phyloP scores from a whole-genome alignment of 2,113 vertebrate species.

The Pelecanus crispus region DNA sequence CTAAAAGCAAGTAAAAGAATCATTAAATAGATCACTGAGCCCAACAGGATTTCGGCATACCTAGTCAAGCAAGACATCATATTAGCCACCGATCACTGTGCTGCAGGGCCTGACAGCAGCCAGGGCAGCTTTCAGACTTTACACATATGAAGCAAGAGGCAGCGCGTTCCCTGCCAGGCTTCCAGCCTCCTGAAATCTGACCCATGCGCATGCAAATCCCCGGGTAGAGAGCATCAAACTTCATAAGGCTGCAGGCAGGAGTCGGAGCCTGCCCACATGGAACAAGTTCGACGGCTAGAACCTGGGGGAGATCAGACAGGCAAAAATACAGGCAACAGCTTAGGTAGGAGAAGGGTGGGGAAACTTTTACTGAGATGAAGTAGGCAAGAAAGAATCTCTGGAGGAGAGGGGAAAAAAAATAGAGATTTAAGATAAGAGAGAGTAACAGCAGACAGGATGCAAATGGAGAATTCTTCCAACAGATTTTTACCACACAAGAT shows the following conservation, averaged over 20 bases:
- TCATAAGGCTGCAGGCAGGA: neutral
- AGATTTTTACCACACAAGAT: neutral
- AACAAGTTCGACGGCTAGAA: neutral
- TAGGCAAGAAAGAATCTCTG: conserved; percentile 30
- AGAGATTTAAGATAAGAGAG: conserved; percentile 7
- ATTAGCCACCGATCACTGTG: neutral
- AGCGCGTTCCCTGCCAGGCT: neutral
- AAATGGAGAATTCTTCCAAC: neutral
- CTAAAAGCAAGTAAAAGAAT: neutral
- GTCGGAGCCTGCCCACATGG: neutral
- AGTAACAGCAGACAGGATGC: neutral
- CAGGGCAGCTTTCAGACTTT: neutral
- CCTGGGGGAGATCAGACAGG: neutral
- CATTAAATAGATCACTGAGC: neutral
- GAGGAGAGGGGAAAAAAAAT: neutral
- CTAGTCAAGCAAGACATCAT: neutral
- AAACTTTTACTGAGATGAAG: neutral
- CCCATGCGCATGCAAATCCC: neutral
- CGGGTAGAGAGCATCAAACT: neutral
- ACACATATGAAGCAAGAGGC: neutral
- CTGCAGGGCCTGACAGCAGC: neutral
- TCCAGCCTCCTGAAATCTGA: neutral
- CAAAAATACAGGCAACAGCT: neutral
- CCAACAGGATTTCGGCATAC: neutral
- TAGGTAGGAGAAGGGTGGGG: neutral